Evolutionary conservation across 2,888 invertebrate genomes (phyloP), one percentile per base, ranked within the genome.

Genomic region (Rhodophaea formosa): DNA sequence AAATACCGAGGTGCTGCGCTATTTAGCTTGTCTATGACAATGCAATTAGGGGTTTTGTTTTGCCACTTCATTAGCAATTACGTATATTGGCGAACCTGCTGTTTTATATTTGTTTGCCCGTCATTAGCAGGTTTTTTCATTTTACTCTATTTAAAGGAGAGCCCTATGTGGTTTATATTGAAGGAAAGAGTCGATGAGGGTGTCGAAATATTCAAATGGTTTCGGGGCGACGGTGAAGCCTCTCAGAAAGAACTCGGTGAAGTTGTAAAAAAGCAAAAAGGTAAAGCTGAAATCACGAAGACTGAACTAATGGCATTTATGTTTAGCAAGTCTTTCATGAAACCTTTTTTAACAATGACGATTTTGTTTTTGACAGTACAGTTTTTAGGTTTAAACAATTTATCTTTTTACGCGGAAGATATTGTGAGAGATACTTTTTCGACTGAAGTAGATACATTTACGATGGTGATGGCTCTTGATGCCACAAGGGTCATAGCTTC

Each of bases 161-260:
- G 75, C 30, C 77, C 77, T 0, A 35, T 75, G 5, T 79, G 78
- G 79, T 62, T 75, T 14, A 72, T 79, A 53, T 61, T 69, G 3
- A 74, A 72, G 58, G 74, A 75, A 3, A 68, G 62, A 53, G 59
- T 63, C 1, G 68, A 69, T 1, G 69, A 75, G 66, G 78, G 75
- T 0, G 59, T 66, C 0, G 62, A 67, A 45, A 44, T 60, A 7
- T 78, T 75, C 14, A 64, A 65, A 59, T 74, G 74, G 75, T 74
- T 72, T 42, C 67, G 78, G 42, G 77, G 77, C 0, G 65, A 63
- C 0, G 62, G 55, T 1, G 67, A 67, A 0, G 61, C 57, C 6
- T 63, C 76, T 0, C 65, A 69, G 23, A 63, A 59, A 15, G 77
- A 79, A 56, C 54, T 79, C 1, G 61, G 69, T 17, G 59, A 59